Conservation (phyloP, 2,113 vertebrate genomes). For the Rhea americana region DNA sequence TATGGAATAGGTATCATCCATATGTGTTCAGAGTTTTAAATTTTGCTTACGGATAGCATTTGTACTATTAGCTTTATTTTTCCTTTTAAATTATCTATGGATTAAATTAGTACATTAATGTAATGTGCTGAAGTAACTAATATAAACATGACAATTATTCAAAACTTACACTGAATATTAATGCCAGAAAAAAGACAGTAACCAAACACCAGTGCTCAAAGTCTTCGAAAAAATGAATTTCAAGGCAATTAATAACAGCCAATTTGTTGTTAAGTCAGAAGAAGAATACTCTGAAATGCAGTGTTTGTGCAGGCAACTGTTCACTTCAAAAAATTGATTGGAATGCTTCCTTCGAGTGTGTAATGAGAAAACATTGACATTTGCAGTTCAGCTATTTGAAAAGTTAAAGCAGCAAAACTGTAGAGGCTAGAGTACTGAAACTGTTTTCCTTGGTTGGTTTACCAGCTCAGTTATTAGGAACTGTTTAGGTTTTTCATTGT, state of each 20-base stretch:
- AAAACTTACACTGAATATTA: background rate
- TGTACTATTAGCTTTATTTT: background rate
- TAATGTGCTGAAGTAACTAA: background rate
- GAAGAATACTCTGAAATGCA: background rate
- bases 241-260: background rate
- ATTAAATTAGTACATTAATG: background rate
- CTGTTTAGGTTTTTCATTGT: background rate
- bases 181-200: background rate
- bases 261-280: slow-evolving; percentile 12
- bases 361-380: slow-evolving; percentile 1
- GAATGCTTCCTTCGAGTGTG: slow-evolving; percentile 5
- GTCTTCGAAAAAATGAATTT: background rate
- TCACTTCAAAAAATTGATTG: background rate
- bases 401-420: background rate
- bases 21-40: background rate
- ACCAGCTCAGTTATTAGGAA: background rate
- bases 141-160: background rate
- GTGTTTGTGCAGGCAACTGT: background rate
- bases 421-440: background rate
- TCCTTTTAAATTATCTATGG: background rate
- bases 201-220: background rate
- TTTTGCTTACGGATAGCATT: background rate
- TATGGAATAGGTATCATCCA: background rate
- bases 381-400: slow-evolving; percentile 7
- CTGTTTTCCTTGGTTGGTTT: background rate